Percentiles rank a stretch among this genome's conserved stretches.
phyloP scores from a whole-genome alignment of 2,113 vertebrate genomes.

The Aplodontia rufa region DNA sequence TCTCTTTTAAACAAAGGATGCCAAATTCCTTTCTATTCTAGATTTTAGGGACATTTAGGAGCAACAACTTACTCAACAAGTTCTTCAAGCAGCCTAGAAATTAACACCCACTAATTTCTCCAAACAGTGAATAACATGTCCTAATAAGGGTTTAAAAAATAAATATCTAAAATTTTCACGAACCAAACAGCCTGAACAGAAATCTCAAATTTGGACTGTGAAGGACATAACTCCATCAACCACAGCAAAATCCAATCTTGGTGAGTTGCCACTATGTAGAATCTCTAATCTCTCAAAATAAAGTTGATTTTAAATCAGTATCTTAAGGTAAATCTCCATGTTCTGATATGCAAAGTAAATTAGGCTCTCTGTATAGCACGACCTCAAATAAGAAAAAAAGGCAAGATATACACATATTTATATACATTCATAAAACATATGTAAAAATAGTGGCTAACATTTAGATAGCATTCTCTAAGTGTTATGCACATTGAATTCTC shows the following conservation, averaged over 20 bases:
- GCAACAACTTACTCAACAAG: background rate
- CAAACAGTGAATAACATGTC: slow-evolving; percentile 13
- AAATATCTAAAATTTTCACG: slow-evolving; percentile 14
- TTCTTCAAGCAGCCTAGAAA: slow-evolving; percentile 48
- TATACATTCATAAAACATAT: background rate
- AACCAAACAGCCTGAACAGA: background rate
- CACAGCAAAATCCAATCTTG: background rate
- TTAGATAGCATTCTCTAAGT: slow-evolving; percentile 66
- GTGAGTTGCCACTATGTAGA: background rate
- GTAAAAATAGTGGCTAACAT: slow-evolving; percentile 71
- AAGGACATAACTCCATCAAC: background rate
- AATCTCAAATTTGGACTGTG: background rate
- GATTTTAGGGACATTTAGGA: background rate
- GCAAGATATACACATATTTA: background rate
- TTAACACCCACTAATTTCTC: background rate
- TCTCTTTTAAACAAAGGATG: background rate
- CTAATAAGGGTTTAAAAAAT: slow-evolving; percentile 39
- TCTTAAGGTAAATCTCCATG: background rate
- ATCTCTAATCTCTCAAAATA: background rate
- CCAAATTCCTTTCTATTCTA: background rate
- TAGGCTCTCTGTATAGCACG: background rate
- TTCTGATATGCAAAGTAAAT: slow-evolving; percentile 8
- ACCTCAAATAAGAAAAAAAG: slow-evolving; percentile 33
- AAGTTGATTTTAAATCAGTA: slow-evolving; percentile 27
- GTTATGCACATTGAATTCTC: background rate